These are phyloP conservation scores for Benitochromis conjunctus DNA, from an alignment of 2,113 vertebrate species.

Conservation along the genomic window DNA sequence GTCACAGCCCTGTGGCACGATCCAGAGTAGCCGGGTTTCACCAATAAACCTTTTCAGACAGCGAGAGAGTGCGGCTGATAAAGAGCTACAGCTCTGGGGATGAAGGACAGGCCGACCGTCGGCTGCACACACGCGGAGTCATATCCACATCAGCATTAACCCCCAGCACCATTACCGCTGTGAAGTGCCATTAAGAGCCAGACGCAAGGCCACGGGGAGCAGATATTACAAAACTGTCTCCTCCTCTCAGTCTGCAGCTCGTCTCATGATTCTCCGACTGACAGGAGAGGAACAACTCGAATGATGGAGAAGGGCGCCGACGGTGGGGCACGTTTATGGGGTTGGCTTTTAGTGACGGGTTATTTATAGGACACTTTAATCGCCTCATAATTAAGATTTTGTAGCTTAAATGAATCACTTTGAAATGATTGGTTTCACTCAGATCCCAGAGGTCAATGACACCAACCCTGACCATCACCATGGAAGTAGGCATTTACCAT, in stretches of 20 bases:
- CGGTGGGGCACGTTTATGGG: neutral
- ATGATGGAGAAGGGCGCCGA: neutral
- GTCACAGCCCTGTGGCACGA: neutral
- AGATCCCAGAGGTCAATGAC: neutral
- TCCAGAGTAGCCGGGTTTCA: neutral
- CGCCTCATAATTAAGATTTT: neutral
- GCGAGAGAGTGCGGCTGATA: slow-evolving; percentile 3
- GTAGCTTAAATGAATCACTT: neutral
- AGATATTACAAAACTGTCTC: slow-evolving; percentile 36
- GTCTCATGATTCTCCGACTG: neutral
- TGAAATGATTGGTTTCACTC: neutral
- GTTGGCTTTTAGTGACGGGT: neutral
- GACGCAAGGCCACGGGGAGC: slow-evolving; percentile 27
- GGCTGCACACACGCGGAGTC: neutral
- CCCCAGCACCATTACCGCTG: slow-evolving; percentile 45
- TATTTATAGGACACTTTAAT: neutral
- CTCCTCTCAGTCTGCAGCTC: slow-evolving; percentile 18
- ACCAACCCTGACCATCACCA: neutral
- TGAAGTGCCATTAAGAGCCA: slow-evolving; percentile 54
- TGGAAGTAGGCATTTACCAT: neutral
- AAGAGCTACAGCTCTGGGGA: slow-evolving; percentile 18
- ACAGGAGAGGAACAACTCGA: neutral
- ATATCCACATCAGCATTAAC: slow-evolving; percentile 55
- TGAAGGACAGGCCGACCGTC: slow-evolving; percentile 42
- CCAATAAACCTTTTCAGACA: slow-evolving; percentile 5